Conservation (phyloP, 2,888 invertebrate species). For the Platycheirus rosarum region DNA sequence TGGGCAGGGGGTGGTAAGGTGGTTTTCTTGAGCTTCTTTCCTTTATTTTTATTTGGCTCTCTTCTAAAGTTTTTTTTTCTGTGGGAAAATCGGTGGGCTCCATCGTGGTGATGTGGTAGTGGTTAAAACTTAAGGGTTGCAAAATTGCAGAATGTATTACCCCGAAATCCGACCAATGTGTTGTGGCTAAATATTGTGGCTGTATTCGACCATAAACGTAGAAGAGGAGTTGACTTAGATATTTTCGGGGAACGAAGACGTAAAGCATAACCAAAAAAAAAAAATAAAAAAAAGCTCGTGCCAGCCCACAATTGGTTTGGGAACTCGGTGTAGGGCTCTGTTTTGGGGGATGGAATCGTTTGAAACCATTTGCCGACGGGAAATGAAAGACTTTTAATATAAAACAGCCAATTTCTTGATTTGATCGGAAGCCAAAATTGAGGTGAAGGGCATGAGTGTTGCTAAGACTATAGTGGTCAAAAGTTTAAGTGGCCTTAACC, state of each 20-base stretch:
- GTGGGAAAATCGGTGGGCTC: constrained; percentile 74
- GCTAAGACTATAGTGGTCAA: not conserved
- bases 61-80: constrained; percentile 67
- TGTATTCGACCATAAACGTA: constrained; percentile 74
- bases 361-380: constrained; percentile 55
- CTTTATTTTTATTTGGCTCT: constrained; percentile 39
- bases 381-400: constrained; percentile 11
- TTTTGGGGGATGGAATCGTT: not conserved
- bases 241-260: constrained; percentile 47
- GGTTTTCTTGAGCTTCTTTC: constrained; percentile 57
- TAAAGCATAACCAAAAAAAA: not conserved
- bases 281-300: constrained; percentile 38
- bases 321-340: constrained; percentile 27
- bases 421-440: not conserved
- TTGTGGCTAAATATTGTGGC: constrained; percentile 78
- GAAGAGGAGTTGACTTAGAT: constrained; percentile 74
- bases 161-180: constrained; percentile 77
- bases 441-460: not conserved
- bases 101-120: constrained; percentile 74
- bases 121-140: constrained; percentile 74
- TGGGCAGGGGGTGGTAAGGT: not conserved
- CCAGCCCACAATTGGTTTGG: constrained; percentile 72
- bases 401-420: constrained; percentile 10
- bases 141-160: constrained; percentile 74
- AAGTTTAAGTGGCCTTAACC: not conserved